Evolutionary conservation across 35 echinoderm and acorn worm species (phyloP).

Genomic region (Stichopus chloronotus): DNA sequence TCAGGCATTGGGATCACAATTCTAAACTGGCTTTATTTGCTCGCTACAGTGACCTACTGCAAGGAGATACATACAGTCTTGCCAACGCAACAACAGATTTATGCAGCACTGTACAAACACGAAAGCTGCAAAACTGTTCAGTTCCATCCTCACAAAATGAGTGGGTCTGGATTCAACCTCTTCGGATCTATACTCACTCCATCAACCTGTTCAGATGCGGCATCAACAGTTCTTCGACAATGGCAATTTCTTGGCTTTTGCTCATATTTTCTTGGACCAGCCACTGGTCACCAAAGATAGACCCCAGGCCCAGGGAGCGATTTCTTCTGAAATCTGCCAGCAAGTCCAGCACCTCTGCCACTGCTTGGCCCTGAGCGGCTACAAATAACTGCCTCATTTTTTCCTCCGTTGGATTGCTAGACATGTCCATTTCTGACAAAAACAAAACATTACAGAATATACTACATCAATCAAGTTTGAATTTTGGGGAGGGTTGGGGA

Average conservation of each 20-base stretch:
- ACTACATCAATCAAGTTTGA: too few relatives aligned
- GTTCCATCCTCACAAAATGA: too few relatives aligned
- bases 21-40: too few relatives aligned
- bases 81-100: too few relatives aligned
- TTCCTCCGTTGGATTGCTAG: neutral
- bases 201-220: slow-evolving; percentile 85
- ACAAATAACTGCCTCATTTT: slow-evolving; percentile 83
- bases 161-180: too few relatives aligned
- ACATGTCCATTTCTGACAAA: slow-evolving; percentile 4
- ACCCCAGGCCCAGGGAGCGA: slow-evolving; percentile 81
- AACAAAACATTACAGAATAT: too few relatives aligned
- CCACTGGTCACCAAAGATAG: slow-evolving; percentile 78
- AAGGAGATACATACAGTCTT: too few relatives aligned
- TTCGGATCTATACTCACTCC: slow-evolving; percentile 61
- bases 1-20: too few relatives aligned
- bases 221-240: slow-evolving; percentile 76
- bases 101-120: too few relatives aligned
- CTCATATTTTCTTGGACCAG: slow-evolving; percentile 82
- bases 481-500: neutral
- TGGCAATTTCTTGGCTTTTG: slow-evolving; percentile 60
- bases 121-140: too few relatives aligned
- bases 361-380: slow-evolving; percentile 58
- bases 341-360: slow-evolving; percentile 48
- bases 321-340: slow-evolving; percentile 80
- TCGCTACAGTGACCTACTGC: too few relatives aligned